Evolutionary conservation across 1,140 invertebrate species (phyloP).

Genomic region (Aethina tumida): DNA sequence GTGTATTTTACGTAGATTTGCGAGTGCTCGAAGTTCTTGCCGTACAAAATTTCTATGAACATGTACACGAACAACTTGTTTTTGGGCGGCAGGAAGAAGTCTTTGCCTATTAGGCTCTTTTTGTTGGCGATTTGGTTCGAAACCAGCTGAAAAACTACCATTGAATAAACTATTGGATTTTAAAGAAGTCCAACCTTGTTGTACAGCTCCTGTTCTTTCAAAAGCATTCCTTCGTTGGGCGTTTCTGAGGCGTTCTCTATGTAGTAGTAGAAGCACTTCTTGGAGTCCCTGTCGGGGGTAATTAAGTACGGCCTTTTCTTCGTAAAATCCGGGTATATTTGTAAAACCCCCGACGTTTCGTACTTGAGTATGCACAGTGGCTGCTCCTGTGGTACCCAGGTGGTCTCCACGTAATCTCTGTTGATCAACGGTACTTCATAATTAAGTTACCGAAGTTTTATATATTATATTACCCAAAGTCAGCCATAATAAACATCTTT

Average conservation of each 20-base stretch:
- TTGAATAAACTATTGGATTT: conserved; percentile 4
- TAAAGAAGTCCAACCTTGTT: conserved; percentile 10
- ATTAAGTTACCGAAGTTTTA: not conserved
- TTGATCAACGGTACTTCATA: not conserved
- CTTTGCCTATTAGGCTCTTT: conserved; percentile 1
- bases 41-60: conserved; percentile 28
- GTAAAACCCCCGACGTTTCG: conserved; percentile 20
- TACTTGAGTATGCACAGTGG: conserved; percentile 27
- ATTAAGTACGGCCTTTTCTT: conserved; percentile 17
- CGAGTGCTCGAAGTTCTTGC: conserved; percentile 25
- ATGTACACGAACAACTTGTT: conserved; percentile 23
- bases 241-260: conserved; percentile 19
- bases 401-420: conserved; percentile 27
- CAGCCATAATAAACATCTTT: conserved; percentile 28
- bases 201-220: conserved; percentile 14
- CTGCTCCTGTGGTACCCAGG: conserved; percentile 29
- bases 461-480: conserved; percentile 24
- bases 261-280: conserved; percentile 13
- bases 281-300: conserved; percentile 9
- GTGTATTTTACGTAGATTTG: conserved; percentile 26
- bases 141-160: not conserved
- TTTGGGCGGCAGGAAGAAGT: conserved; percentile 23
- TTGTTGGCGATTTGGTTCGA: not conserved
- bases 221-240: conserved; percentile 3
- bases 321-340: conserved; percentile 29